Percentiles rank a stretch among this genome's conserved stretches.
Evolutionary conservation across 2,888 invertebrate species (phyloP).

Genomic region (Calliphora vomitoria): DNA sequence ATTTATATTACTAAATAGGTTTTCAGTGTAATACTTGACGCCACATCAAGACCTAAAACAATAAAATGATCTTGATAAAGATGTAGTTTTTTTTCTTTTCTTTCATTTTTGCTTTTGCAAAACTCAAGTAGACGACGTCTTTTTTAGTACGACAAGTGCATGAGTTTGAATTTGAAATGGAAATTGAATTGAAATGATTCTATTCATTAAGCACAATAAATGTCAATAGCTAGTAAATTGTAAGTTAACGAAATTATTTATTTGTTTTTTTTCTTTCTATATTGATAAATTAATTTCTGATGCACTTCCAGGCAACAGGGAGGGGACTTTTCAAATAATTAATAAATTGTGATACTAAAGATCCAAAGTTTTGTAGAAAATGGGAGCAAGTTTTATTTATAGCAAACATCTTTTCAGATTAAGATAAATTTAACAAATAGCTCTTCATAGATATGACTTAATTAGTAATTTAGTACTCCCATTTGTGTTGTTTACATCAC

Average conservation of each 20-base stretch:
- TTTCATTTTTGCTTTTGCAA: conserved; percentile 12
- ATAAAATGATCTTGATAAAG: conserved; percentile 63
- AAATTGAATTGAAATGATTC: conserved; percentile 58
- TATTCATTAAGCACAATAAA: conserved; percentile 62
- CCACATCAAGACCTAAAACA: conserved; percentile 62
- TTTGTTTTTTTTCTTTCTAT: conserved; percentile 7
- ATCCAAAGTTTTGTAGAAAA: too few relatives aligned
- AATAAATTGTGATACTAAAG: background rate
- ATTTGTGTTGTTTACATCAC: conserved; percentile 33
- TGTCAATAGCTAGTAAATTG: conserved; percentile 68
- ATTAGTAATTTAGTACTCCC: conserved; percentile 10
- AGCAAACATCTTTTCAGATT: too few relatives aligned
- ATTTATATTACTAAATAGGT: conserved; percentile 54
- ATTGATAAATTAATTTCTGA: conserved; percentile 25
- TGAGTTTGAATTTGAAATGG: conserved; percentile 30
- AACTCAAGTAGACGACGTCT: conserved; percentile 27
- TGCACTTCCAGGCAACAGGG: background rate
- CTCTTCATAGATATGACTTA: background rate
- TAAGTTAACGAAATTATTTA: conserved; percentile 60
- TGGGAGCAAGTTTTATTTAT: too few relatives aligned
- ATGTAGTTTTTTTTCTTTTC: background rate
- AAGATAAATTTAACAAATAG: too few relatives aligned
- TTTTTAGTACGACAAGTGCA: conserved; percentile 47
- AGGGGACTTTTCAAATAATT: conserved; percentile 1
- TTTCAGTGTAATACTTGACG: conserved; percentile 66